A percentile compares a stretch with the other conserved stretches of the same genome.
Conservation (phyloP, 2,797 vertebrate genomes). For the Masticophis lateralis region DNA sequence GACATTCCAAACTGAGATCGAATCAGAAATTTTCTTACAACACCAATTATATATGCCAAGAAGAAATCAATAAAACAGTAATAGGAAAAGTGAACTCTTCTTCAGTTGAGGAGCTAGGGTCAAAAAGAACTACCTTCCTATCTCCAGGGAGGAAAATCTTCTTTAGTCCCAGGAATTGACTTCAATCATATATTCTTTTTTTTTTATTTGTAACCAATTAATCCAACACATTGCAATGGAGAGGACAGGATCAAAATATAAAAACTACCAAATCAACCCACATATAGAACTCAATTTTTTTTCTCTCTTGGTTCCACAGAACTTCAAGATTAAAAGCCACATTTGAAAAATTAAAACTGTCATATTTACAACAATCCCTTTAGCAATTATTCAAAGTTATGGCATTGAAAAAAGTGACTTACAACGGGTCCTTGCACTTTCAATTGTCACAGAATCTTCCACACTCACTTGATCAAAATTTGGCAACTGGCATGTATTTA, state of each 20-base stretch:
- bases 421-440: too few species aligned
- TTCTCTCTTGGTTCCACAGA: not conserved
- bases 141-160: not conserved
- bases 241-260: not conserved
- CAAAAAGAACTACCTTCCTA: not conserved
- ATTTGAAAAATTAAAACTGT: not conserved
- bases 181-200: not conserved
- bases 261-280: not conserved
- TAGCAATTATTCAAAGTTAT: not conserved
- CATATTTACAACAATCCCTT: not conserved
- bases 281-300: not conserved
- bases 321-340: not conserved
- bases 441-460: too few species aligned
- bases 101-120: not conserved
- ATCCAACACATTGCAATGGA: not conserved
- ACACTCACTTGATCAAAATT: too few species aligned
- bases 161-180: not conserved
- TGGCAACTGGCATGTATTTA: too few species aligned
- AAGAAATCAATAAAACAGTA: constrained; percentile 10
- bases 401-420: too few species aligned
- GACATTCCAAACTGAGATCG: constrained; percentile 17
- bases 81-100: not conserved
- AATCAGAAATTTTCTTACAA: constrained; percentile 27
- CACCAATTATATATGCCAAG: not conserved
- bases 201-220: not conserved